Conservation (phyloP, 2,888 invertebrate species). For the Sinotaia quadrata region DNA sequence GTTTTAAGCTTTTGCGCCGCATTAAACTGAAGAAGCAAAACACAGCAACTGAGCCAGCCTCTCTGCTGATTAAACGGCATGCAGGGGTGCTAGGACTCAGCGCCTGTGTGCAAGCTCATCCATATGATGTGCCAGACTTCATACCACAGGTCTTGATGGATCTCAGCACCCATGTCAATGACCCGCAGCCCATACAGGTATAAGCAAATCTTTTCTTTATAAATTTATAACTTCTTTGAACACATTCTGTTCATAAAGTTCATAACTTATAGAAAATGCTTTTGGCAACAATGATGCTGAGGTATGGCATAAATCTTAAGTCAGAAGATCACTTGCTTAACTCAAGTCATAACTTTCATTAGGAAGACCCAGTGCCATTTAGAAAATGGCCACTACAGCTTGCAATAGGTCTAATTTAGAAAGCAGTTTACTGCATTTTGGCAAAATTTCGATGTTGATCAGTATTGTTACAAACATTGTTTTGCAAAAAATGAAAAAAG, state of each 20-base stretch:
- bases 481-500: no score
- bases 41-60: constrained; percentile 37
- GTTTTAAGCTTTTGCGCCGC: constrained; percentile 74
- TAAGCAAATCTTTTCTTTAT: background rate
- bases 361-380: no score
- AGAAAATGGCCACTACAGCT: no score
- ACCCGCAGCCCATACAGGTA: constrained; percentile 90
- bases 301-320: background rate
- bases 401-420: no score
- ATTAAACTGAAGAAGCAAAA: constrained; percentile 57
- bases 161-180: constrained; percentile 85
- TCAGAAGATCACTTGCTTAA: no score
- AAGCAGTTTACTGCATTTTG: no score
- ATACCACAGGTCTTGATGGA: constrained; percentile 85
- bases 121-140: constrained; percentile 87
- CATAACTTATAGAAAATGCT: no score
- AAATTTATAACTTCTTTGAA: no score
- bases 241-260: no score
- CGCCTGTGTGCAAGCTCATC: constrained; percentile 88
- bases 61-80: constrained; percentile 75
- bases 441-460: no score
- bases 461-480: no score
- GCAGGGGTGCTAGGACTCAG: constrained; percentile 90
- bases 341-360: no score
- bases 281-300: background rate